Base-by-base conservation (phyloP, 2,797 vertebrate genomes). In the Artibeus jamaicensis region DNA sequence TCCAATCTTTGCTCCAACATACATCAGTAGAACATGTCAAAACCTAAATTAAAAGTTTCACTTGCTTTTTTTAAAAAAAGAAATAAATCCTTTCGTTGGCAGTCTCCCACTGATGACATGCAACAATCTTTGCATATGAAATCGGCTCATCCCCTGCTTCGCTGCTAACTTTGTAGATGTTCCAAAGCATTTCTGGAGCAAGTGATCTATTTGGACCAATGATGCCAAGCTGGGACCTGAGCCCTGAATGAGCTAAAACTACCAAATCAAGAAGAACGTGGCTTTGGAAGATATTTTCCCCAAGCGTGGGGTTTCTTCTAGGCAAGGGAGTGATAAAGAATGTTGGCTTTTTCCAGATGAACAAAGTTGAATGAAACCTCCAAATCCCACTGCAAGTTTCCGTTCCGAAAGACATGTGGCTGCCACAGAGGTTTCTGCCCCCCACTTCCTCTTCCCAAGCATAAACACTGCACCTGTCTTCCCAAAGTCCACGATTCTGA, bases 341-440 rank as follows among this genome's bases (percentile, higher is more conserved):
- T 96, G 86, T 32, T 95, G 95, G 96, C 96, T 97, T 95, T 95
- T 96, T 96, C 96, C 94, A 97, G 93, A 96, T 93, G 95, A 97
- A 97, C 89, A 34, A 89, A 95, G 71, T 89, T 95, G 85, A 96
- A 96, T 93, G 89, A 97, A 95, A 85, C 53, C 86, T 95, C 68
- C 79, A 95, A 86, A 91, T 68, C 86, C 71, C 2, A n/a, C 32
- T 42, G 65, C 53, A 94, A 79, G 90, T 97, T 97, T 97, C 82
- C 95, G 81, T 93, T 95, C 48, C 73, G 26, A 86, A 90, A 82
- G 89, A 68, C 59, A 89, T 59, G 53, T 3, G 67, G 57, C 53
- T 86, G 85, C 44, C 39, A 78, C 29, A 71, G 34, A 95, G n/a
- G 91, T 83, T 89, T 37, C 62, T 65, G 34, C 42, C 14, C 74